A percentile compares a stretch with the other conserved stretches of the same genome.
phyloP scores from a whole-genome alignment of 2,888 invertebrate species.

The Esperia sulphurella region DNA sequence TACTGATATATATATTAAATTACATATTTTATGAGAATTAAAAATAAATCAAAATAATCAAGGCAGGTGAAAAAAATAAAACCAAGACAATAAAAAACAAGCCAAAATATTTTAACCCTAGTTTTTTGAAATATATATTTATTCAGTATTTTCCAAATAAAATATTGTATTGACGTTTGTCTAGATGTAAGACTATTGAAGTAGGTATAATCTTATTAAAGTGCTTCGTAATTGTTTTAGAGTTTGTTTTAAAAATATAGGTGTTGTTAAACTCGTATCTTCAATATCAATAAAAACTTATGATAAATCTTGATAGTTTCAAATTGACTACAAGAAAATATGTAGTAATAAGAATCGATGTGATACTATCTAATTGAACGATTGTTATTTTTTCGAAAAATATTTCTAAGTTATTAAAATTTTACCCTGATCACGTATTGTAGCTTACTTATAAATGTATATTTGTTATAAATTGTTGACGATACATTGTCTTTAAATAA shows the following conservation, averaged over 20 bases:
- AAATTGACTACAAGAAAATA: slow-evolving; percentile 6
- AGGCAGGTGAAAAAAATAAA: neutral
- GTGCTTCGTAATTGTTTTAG: neutral
- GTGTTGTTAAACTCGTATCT: neutral
- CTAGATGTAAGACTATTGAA: no score
- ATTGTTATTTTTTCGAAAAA: slow-evolving; percentile 36
- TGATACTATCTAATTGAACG: slow-evolving; percentile 36
- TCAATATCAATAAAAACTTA: no score
- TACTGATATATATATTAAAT: no score
- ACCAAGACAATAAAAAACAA: neutral
- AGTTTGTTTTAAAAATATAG: neutral
- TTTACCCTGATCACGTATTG: neutral
- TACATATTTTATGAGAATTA: no score
- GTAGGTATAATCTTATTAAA: neutral
- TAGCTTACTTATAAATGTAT: neutral
- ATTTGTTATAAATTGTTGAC: neutral
- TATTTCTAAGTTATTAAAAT: slow-evolving; percentile 4
- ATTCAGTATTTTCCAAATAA: neutral
- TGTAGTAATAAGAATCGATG: slow-evolving; percentile 35
- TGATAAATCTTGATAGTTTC: no score
- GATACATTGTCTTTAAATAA: neutral
- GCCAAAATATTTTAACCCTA: neutral
- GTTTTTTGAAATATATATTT: neutral
- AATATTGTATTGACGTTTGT: no score
- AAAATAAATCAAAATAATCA: no score